phyloP scores from a whole-genome alignment of 2,888 invertebrate species.

The Limnephilus marmoratus region DNA sequence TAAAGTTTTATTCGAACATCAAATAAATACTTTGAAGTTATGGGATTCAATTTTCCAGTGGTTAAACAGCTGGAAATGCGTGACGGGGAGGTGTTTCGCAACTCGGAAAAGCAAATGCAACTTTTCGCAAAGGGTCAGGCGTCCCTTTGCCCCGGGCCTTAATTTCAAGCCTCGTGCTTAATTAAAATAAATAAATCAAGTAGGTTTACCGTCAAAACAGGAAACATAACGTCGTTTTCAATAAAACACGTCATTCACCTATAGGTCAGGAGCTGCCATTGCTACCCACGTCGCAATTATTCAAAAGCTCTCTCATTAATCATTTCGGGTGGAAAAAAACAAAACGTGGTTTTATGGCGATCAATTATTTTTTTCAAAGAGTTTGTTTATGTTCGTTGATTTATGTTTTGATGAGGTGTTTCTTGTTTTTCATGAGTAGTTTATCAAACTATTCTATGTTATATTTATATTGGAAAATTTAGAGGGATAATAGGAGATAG shows the following conservation, averaged over 20 bases:
- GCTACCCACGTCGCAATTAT: no score
- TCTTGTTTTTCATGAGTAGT: no score
- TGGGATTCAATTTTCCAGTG: not conserved
- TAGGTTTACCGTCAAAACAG: not conserved
- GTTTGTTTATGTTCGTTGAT: no score
- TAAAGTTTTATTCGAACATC: not conserved
- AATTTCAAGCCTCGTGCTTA: not conserved
- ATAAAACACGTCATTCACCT: not conserved
- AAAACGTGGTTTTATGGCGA: no score
- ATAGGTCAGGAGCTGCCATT: not conserved
- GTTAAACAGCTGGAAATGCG: not conserved
- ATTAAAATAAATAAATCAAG: slow-evolving; percentile 18
- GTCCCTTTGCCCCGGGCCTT: not conserved
- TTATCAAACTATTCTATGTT: no score
- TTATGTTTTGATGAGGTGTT: no score
- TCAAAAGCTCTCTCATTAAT: no score
- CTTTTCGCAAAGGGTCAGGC: not conserved
- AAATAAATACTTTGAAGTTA: not conserved
- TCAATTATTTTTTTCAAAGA: no score
- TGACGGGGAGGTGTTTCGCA: not conserved
- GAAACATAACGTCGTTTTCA: slow-evolving; percentile 20
- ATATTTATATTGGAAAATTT: no score
- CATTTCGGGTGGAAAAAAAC: no score
- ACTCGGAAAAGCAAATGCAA: not conserved
- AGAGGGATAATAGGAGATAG: no score